Evolutionary conservation across 2,888 invertebrate species (phyloP).

Genomic region (Gisinianus flammeolus): DNA sequence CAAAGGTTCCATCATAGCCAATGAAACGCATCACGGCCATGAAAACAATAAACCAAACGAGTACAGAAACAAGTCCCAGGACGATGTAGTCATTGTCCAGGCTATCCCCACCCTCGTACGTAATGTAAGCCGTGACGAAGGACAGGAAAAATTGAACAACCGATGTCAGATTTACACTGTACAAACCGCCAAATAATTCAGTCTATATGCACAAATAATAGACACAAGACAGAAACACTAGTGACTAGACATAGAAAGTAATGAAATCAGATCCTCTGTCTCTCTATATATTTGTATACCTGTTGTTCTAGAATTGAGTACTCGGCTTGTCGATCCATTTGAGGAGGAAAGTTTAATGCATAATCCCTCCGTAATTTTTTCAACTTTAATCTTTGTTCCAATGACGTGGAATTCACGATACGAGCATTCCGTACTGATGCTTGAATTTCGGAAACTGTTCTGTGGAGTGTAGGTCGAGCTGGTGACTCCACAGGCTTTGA

Average conservation of each 20-base stretch:
- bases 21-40: constrained; percentile 21
- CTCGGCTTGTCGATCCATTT: background rate
- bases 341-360: background rate
- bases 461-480: constrained; percentile 1
- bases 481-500: background rate
- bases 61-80: background rate
- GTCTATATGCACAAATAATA: background rate
- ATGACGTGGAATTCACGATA: constrained; percentile 15
- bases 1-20: constrained; percentile 27
- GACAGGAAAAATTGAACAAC: constrained; percentile 39
- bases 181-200: constrained; percentile 15
- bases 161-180: constrained; percentile 18
- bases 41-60: constrained; percentile 23
- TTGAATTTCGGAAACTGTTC: background rate
- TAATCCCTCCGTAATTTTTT: constrained; percentile 7
- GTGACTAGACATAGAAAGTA: no score
- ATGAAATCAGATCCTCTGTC: background rate
- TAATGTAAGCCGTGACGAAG: constrained; percentile 25
- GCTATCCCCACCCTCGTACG: constrained; percentile 28
- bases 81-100: constrained; percentile 17
- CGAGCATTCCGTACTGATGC: background rate
- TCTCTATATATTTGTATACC: background rate
- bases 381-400: background rate
- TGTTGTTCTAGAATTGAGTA: constrained; percentile 33
- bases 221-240: no score